phyloP scores from a whole-genome alignment of 1,140 invertebrate species.

The Trichonephila clavata region DNA sequence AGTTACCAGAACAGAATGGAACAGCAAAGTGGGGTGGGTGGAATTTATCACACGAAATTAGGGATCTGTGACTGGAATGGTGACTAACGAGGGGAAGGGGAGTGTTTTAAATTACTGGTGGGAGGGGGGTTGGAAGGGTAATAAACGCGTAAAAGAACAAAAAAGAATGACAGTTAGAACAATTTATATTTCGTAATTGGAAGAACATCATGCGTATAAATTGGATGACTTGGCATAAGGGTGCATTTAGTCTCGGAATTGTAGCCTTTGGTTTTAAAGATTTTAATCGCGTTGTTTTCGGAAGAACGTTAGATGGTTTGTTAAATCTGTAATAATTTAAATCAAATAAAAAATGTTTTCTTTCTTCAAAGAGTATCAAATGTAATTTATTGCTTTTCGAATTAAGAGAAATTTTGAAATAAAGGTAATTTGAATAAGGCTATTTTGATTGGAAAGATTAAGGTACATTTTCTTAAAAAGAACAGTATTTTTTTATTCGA shows the following conservation, averaged over 20 bases:
- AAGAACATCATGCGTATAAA: conserved; percentile 15
- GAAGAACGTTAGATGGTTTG: too few relatives aligned
- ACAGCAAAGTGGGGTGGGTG: background rate
- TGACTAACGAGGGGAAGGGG: background rate
- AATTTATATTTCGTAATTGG: conserved; percentile 49
- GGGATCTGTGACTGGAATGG: background rate
- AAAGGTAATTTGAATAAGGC: too few relatives aligned
- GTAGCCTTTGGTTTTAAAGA: background rate
- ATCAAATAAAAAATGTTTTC: too few relatives aligned
- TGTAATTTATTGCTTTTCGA: too few relatives aligned
- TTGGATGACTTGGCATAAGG: background rate
- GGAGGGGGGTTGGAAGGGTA: background rate
- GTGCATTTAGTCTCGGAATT: background rate
- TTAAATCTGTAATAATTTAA: too few relatives aligned
- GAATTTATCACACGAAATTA: conserved; percentile 66
- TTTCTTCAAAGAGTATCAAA: too few relatives aligned
- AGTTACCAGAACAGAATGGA: background rate
- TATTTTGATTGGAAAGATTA: too few relatives aligned
- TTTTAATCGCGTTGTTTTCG: background rate
- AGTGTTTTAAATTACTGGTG: conserved; percentile 28
- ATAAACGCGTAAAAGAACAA: background rate
- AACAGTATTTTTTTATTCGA: too few relatives aligned
- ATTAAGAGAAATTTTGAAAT: too few relatives aligned
- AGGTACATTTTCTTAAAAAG: too few relatives aligned
- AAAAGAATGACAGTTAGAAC: background rate